These are phyloP conservation scores for Glossosoma conforme DNA, from an alignment of 1,140 invertebrate genomes.

Conservation along the genomic window DNA sequence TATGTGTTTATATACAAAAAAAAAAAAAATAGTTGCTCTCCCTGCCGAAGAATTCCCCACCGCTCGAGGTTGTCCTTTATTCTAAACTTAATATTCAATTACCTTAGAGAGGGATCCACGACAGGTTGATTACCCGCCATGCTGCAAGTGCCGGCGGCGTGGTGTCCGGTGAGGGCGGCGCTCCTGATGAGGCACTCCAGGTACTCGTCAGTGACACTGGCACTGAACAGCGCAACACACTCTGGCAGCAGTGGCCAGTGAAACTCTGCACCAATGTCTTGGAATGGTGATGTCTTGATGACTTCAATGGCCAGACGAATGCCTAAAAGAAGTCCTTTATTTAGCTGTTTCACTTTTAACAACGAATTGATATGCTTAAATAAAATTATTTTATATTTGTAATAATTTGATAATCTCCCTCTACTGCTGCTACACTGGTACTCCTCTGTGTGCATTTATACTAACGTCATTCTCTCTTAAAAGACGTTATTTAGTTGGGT, in stretches of 20 bases:
- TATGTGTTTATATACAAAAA: no score
- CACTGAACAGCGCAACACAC: conserved; percentile 49
- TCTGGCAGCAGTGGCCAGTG: conserved; percentile 60
- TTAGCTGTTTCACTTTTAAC: conserved; percentile 1
- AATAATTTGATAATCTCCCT: no score
- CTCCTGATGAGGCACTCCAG: conserved; percentile 62
- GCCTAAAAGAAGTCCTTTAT: conserved; percentile 50
- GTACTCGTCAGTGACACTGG: conserved; percentile 51
- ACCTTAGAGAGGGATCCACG: conserved; percentile 57
- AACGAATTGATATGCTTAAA: no score
- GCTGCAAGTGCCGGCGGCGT: conserved; percentile 61
- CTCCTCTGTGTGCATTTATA: no score
- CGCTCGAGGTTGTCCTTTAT: no score
- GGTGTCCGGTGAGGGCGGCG: conserved; percentile 61
- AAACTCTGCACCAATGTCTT: conserved; percentile 54
- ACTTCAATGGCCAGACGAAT: conserved; percentile 55
- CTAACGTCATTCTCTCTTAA: no score
- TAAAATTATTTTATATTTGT: no score
- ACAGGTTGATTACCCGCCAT: conserved; percentile 52
- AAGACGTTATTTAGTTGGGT: no score
- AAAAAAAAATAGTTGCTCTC: no score
- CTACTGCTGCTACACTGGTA: no score
- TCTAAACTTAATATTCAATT: not conserved
- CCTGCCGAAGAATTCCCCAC: no score
- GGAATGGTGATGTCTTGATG: conserved; percentile 54